Conservation (phyloP, 2,888 invertebrate species). For the Heliconius cydno region DNA sequence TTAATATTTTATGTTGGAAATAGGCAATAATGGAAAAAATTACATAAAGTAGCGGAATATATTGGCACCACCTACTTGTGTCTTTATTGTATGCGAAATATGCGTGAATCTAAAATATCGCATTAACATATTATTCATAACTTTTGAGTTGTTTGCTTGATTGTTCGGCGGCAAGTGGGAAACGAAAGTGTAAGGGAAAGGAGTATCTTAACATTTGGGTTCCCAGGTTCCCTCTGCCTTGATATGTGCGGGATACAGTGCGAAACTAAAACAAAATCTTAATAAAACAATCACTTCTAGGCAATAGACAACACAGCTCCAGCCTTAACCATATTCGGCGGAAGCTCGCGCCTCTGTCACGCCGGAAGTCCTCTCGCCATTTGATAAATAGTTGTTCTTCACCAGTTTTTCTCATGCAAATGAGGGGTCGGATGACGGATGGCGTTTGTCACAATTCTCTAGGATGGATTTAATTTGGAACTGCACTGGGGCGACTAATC, state of each 20-base stretch:
- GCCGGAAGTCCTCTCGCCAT: slow-evolving; percentile 79
- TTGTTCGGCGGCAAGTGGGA: too few relatives aligned
- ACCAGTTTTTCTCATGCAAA: slow-evolving; percentile 83
- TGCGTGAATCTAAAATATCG: too few relatives aligned
- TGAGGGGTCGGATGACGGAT: slow-evolving; percentile 81
- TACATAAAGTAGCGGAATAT: neutral
- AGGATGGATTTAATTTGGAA: slow-evolving; percentile 81
- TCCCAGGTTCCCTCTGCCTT: too few relatives aligned
- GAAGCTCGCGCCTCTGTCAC: slow-evolving; percentile 81
- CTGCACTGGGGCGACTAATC: slow-evolving; percentile 70
- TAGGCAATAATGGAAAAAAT: neutral
- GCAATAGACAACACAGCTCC: neutral
- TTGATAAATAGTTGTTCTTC: slow-evolving; percentile 84
- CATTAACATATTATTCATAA: too few relatives aligned
- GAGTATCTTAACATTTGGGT: too few relatives aligned
- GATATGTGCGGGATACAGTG: neutral
- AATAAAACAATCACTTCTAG: slow-evolving; percentile 2
- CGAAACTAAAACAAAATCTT: neutral
- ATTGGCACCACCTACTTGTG: neutral
- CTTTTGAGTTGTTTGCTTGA: too few relatives aligned
- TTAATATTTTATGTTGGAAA: neutral
- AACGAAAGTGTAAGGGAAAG: too few relatives aligned
- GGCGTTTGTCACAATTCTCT: slow-evolving; percentile 81
- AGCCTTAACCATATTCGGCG: slow-evolving; percentile 60
- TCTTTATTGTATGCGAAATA: too few relatives aligned